These are phyloP conservation scores for Dicrostonyx torquatus DNA, from an alignment of 2,797 vertebrate genomes.

Conservation along the genomic window DNA sequence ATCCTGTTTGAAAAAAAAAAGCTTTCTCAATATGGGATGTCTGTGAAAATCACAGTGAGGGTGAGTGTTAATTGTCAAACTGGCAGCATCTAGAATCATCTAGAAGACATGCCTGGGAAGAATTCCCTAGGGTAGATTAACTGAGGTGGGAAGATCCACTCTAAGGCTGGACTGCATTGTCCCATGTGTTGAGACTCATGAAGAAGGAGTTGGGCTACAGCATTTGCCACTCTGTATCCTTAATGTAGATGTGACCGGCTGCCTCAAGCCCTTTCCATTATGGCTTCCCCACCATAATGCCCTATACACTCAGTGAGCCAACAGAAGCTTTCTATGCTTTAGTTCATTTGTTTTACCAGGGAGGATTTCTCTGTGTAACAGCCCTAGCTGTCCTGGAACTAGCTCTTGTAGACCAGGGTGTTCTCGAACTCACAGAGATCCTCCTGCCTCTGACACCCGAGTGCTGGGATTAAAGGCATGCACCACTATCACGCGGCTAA, in stretches of 20 bases:
- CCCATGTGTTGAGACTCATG: not conserved
- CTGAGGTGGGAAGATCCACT: not conserved
- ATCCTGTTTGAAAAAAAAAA: constrained; percentile 1
- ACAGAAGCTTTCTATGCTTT: not conserved
- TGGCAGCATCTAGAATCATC: not conserved
- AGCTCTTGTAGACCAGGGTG: no score
- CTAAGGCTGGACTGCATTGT: not conserved
- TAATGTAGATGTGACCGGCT: not conserved
- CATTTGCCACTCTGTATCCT: not conserved
- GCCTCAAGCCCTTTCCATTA: not conserved
- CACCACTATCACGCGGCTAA: not conserved
- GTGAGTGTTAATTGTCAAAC: not conserved
- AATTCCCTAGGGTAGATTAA: not conserved
- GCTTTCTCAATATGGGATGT: not conserved
- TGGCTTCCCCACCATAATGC: not conserved
- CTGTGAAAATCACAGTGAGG: not conserved
- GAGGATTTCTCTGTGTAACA: no score
- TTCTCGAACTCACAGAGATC: no score
- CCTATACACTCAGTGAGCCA: not conserved
- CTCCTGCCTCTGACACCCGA: no score
- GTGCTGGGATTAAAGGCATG: no score
- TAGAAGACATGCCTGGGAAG: not conserved
- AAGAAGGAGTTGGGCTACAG: not conserved
- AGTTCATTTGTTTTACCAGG: not conserved
- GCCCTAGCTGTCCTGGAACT: no score